Evolutionary conservation across 2,797 vertebrate species (phyloP), one percentile per base, ranked within the genome.

Genomic region (Typhlichthys eigenmanni): DNA sequence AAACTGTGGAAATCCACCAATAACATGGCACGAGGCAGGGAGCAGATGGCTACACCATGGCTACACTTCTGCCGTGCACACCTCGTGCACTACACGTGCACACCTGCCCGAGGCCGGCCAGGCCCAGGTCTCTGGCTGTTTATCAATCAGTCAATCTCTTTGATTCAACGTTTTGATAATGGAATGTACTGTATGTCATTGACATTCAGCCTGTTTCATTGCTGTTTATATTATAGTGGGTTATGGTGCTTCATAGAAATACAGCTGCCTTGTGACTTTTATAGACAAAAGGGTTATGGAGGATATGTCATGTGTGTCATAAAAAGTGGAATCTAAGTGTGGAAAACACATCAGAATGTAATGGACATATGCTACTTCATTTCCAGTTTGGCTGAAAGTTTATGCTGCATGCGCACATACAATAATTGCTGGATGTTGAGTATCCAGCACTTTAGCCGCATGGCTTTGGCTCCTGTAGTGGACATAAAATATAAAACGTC

Each of bases 21-120:
- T 60, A 85, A 89, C 86, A 75, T 78, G 69, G 63, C 77, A 87
- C 81, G 79, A 80, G 66, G 60, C 59, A 77, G 66, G 73, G 68
- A 75, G 69, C 53, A 70, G 74, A 55, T 29, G 5, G 60, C 43
- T 38, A 11, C 4, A 56, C 46, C 56, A 2, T 50, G 38, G 45
- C 1, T 1, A 56, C 55, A 4, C 14, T 2, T n/a, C 32, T 12
- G 24, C 24, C 60, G 2, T 9, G n/a, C 46, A 47, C 58, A 32
- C 45, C 13, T 48, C 47, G 10, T 38, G 34, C 7, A 38, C 34
- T 3, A 9, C 34, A 38, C 7, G 34, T 6, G 6, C 34, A 7
- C 6, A 9, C 34, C 34, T 38, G 34, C 34, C 34, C 34, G 6
- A 38, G 34, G 8, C 34, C 34, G 34, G 34, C 34, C 34, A 38